Base-by-base conservation (phyloP, 1,140 invertebrate species). In the Drosophila simulans region DNA sequence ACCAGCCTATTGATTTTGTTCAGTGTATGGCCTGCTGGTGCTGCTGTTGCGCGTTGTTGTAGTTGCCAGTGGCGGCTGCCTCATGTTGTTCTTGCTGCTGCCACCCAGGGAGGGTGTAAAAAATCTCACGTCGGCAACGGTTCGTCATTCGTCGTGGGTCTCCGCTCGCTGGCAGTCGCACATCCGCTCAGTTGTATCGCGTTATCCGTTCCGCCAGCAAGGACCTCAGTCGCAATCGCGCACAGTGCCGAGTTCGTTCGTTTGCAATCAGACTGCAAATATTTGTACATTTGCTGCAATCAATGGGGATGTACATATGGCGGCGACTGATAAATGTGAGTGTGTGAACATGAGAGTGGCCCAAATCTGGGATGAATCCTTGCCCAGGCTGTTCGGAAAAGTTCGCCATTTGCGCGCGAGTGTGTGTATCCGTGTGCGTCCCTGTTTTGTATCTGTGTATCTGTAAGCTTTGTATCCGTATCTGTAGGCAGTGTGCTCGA, bases 211-310 rank as follows among this genome's bases (percentile, higher is more conserved):
- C 10, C 59, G 59, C 31, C 34, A 10, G 60, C 64, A 68, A 45
- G 64, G 64, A 68, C 60, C 20, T 27, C 15, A 43, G 25, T 13
- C 40, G 17, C 8, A 54, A 49, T 54, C 60, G 40, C 66, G 62
- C 66, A 69, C 68, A 49, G 51, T 4, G 0, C 10, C n/a, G 1
- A 35, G 20, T 68, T 42, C n/a, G 34, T 37, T 13, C 5, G 11
- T 17, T 46, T 22, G 22, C 69, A 69, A 22, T 56, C 49, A 17
- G 17, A 70, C 34, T 39, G 39, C 35, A 56, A 70, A 70, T 70
- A 71, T 70, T 70, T 70, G 40, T 35, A 13, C 65, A 68, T 68
- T 79, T 81, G 58, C 56, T 74, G 80, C 80, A 84, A 83, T 83
- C 80, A 80, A 83, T 82, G 78, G 54, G 77, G 35, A 15, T 42